Base-by-base conservation (phyloP, 2,113 vertebrate species). In the Casuarius casuarius region DNA sequence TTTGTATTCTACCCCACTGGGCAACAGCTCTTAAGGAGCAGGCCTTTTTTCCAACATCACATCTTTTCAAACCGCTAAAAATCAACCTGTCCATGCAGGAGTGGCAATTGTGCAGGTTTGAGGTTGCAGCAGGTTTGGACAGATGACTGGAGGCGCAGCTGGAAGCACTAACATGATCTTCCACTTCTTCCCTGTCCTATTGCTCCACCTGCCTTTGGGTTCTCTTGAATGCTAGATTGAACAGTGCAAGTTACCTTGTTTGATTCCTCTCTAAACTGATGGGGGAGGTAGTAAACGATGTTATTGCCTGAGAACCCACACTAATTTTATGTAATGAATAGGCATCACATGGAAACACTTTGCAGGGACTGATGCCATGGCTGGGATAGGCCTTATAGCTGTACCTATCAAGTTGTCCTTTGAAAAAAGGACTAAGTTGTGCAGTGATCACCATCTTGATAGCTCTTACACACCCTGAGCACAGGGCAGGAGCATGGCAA, bases 31-130 rank as follows among this genome's bases (percentile, higher is more conserved):
- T 21, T 79, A 58, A 91, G 4, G 26, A 74, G 65, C 28, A 62
- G 10, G 5, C 1, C 2, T 63, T 77, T 65, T 26, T 17, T 1
- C 7, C 62, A 49, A 6, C 0, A 0, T 68, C 3, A 0, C 14
- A 59, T 28, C 29, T 87, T 94, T 42, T 22, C n/a, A 54, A 29
- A 35, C 20, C 12, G 9, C 16, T 33, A 8, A 22, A 31, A 84
- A 29, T 61, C 31, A 66, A 2, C 5, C 56, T 70, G 40, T 40
- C 21, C 9, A 40, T 18, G 31, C 26, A 19, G 38, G 29, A 76
- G 8, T 16, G 46, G 35, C 16, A 66, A 16, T 6, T 62, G 38
- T 86, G 9, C 44, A 84, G 28, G 5, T 9, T 25, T 88, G 58
- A 84, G 21, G 8, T 1, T 81, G 38, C 26, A 84, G 48, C 19